A percentile compares a stretch with the other conserved stretches of the same genome.
phyloP scores from a whole-genome alignment of 2,113 vertebrate genomes.

The Cervus canadensis region DNA sequence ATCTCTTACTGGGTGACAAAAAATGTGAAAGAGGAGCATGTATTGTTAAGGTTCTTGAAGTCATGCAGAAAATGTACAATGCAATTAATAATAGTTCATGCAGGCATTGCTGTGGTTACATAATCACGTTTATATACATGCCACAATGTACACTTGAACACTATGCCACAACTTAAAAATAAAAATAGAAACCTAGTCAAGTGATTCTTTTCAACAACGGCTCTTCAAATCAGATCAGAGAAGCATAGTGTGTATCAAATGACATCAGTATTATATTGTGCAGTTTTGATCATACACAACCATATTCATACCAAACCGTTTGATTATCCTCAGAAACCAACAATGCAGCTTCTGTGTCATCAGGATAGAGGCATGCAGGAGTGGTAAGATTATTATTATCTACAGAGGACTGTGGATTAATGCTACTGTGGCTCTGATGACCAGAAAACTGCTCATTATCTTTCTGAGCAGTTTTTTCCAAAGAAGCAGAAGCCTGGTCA shows the following conservation, averaged over 20 bases:
- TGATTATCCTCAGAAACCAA: slow-evolving; percentile 91
- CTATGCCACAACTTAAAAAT: background rate
- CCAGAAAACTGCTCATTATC: slow-evolving; percentile 62
- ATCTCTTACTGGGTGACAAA: slow-evolving; percentile 56
- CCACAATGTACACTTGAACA: slow-evolving; percentile 53
- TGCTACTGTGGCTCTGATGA: slow-evolving; percentile 56
- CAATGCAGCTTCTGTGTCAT: slow-evolving; percentile 77
- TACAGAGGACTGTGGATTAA: slow-evolving; percentile 9
- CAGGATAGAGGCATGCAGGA: slow-evolving; percentile 46
- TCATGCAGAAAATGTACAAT: slow-evolving; percentile 82
- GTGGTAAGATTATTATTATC: slow-evolving; percentile 47
- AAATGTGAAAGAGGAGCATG: slow-evolving; percentile 65
- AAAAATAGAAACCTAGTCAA: slow-evolving; percentile 31
- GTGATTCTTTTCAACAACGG: slow-evolving; percentile 20
- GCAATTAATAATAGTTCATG: slow-evolving; percentile 80
- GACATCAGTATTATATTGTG: slow-evolving; percentile 8
- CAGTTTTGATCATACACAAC: slow-evolving; percentile 88
- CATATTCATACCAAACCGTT: slow-evolving; percentile 97
- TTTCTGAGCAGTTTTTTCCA: slow-evolving; percentile 63
- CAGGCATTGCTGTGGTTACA: slow-evolving; percentile 79
- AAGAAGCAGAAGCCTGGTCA: slow-evolving; percentile 59
- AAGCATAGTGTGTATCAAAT: slow-evolving; percentile 17
- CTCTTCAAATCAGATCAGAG: slow-evolving; percentile 49
- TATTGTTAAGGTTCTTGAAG: slow-evolving; percentile 68
- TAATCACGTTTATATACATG: slow-evolving; percentile 76